Conservation (phyloP, 2,113 vertebrate genomes). For the Dipodomys ordii region DNA sequence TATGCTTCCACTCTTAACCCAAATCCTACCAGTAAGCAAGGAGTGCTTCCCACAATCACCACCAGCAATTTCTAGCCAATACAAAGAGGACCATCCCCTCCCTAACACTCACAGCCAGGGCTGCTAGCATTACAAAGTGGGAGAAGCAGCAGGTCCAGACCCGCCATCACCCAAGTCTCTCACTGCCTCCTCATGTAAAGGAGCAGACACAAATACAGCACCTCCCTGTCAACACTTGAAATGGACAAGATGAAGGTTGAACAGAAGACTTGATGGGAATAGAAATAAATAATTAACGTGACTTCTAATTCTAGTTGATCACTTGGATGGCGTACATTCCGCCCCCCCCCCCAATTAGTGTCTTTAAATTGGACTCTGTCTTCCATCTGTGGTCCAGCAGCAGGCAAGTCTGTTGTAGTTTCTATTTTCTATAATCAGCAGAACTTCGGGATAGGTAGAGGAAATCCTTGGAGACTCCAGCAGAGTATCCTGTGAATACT, state of each 20-base stretch:
- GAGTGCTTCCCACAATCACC: background rate
- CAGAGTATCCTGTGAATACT: background rate
- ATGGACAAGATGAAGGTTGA: conserved; percentile 21
- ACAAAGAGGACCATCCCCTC: background rate
- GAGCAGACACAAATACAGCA: background rate
- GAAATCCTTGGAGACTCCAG: background rate
- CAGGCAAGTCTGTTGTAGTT: background rate
- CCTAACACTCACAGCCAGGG: background rate
- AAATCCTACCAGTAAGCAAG: background rate
- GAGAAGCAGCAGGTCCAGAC: background rate
- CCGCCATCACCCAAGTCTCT: background rate
- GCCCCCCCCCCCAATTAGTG: background rate
- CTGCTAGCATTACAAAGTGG: background rate
- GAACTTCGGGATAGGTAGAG: background rate
- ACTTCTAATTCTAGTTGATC: background rate
- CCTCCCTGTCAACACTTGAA: background rate
- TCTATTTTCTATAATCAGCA: background rate
- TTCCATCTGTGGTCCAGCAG: background rate
- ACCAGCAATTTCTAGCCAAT: background rate
- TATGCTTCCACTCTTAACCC: background rate
- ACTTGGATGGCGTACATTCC: background rate
- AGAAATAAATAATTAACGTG: background rate
- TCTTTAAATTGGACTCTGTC: background rate
- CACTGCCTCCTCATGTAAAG: background rate
- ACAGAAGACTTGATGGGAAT: background rate